Conservation (phyloP, 30 jellyfish, hydroid and myxozoan genomes). For the Hydractinia echinata region DNA sequence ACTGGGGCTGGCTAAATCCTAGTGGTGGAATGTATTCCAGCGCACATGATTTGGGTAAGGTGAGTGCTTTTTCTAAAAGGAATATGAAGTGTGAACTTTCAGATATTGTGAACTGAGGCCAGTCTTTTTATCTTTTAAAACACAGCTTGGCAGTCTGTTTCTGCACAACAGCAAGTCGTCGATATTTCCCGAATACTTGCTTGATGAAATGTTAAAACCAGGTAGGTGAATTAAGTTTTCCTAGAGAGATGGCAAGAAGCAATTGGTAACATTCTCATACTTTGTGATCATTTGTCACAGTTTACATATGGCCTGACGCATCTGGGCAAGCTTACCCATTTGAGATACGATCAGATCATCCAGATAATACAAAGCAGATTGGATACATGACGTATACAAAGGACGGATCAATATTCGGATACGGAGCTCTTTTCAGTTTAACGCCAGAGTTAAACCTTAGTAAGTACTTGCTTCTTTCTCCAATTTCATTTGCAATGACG, state of each 20-base stretch:
- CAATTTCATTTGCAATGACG: not conserved
- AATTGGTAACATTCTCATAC: not conserved
- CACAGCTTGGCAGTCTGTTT: too few relatives aligned
- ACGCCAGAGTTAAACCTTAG: constrained; percentile 72
- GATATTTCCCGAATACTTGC: not conserved
- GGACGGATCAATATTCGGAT: constrained; percentile 73
- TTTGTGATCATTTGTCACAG: not conserved
- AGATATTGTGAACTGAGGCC: not conserved
- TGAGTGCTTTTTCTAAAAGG: constrained; percentile 20
- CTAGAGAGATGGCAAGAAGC: too few relatives aligned
- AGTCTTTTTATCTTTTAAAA: too few relatives aligned
- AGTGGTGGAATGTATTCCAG: constrained; percentile 81
- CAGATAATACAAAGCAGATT: constrained; percentile 10
- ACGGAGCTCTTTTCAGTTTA: constrained; percentile 54
- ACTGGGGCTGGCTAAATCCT: constrained; percentile 98
- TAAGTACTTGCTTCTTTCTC: constrained; percentile 15
- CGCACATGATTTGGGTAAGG: constrained; percentile 71
- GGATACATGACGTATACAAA: constrained; percentile 52
- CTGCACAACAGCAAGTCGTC: not conserved
- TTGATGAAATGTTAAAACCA: not conserved
- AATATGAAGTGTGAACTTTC: not conserved
- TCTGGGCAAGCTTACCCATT: constrained; percentile 53
- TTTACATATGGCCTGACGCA: constrained; percentile 34
- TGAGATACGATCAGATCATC: constrained; percentile 24
- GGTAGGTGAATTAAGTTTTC: too few relatives aligned